Conservation (phyloP, 2,113 vertebrate genomes). For the Carassius gibelio region DNA sequence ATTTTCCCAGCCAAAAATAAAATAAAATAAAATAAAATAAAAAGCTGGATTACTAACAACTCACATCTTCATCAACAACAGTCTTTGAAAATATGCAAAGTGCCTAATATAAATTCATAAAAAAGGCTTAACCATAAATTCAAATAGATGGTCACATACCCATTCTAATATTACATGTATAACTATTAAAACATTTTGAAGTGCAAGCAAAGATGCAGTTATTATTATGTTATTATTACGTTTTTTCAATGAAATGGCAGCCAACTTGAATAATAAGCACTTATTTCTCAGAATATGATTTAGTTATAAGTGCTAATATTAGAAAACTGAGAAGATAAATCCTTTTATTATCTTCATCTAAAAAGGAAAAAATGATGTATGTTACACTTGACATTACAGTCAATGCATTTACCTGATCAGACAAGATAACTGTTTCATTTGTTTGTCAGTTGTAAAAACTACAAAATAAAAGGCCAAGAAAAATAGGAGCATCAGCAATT, state of each 20-base stretch:
- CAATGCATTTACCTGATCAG: not conserved
- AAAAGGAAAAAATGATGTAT: too few species aligned
- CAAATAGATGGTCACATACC: not conserved
- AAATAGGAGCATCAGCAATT: not conserved
- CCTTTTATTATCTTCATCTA: too few species aligned
- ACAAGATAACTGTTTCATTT: not conserved
- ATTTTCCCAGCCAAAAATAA: too few species aligned
- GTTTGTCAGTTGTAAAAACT: not conserved
- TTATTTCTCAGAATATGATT: not conserved
- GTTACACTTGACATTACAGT: too few species aligned
- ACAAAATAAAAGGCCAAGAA: not conserved
- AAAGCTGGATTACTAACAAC: not conserved
- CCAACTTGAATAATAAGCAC: not conserved
- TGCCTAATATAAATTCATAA: not conserved
- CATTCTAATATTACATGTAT: not conserved
- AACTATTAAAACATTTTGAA: not conserved
- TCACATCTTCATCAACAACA: not conserved
- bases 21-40: too few species aligned
- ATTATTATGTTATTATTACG: not conserved
- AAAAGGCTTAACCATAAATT: not conserved
- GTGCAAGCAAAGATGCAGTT: not conserved
- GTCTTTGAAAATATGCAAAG: not conserved
- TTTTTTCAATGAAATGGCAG: not conserved
- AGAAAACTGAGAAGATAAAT: too few species aligned
- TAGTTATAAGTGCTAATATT: not conserved